A percentile compares a stretch with the other conserved stretches of the same genome.
Conservation (phyloP, 2,888 invertebrate genomes). For the Drosophila prolongata region DNA sequence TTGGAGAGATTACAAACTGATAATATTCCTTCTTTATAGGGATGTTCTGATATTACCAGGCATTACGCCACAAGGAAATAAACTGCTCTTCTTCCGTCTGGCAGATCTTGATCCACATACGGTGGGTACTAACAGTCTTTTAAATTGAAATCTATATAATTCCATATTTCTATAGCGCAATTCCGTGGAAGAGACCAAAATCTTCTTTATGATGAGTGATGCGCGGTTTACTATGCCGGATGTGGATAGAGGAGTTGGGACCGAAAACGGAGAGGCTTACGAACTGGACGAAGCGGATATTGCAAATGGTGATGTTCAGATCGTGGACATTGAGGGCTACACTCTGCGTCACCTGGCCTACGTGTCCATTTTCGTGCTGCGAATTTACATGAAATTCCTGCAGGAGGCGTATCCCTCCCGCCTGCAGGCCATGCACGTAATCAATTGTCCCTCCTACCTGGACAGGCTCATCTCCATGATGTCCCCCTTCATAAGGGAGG, state of each 20-base stretch:
- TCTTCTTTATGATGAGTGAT: slow-evolving; percentile 77
- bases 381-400: slow-evolving; percentile 88
- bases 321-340: slow-evolving; percentile 89
- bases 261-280: neutral
- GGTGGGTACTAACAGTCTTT: slow-evolving; percentile 42
- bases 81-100: slow-evolving; percentile 69
- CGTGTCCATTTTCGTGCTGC: slow-evolving; percentile 86
- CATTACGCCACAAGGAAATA: slow-evolving; percentile 76
- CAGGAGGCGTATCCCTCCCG: slow-evolving; percentile 89
- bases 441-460: slow-evolving; percentile 87
- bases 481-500: slow-evolving; percentile 87
- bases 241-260: slow-evolving; percentile 8
- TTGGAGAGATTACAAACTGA: neutral
- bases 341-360: slow-evolving; percentile 87
- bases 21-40: slow-evolving; percentile 39
- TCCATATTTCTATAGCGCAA: slow-evolving; percentile 57
- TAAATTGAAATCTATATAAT: too few species aligned
- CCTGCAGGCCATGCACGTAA: slow-evolving; percentile 88
- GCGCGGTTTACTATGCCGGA: slow-evolving; percentile 65
- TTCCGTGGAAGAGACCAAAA: slow-evolving; percentile 72
- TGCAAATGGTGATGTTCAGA: slow-evolving; percentile 87
- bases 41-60: slow-evolving; percentile 77
- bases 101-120: slow-evolving; percentile 73
- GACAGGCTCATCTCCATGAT: slow-evolving; percentile 87
- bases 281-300: slow-evolving; percentile 84